Percentiles rank a stretch among this genome's conserved stretches.
Evolutionary conservation across 2,113 vertebrate species (phyloP).

Genomic region (Euleptes europaea): DNA sequence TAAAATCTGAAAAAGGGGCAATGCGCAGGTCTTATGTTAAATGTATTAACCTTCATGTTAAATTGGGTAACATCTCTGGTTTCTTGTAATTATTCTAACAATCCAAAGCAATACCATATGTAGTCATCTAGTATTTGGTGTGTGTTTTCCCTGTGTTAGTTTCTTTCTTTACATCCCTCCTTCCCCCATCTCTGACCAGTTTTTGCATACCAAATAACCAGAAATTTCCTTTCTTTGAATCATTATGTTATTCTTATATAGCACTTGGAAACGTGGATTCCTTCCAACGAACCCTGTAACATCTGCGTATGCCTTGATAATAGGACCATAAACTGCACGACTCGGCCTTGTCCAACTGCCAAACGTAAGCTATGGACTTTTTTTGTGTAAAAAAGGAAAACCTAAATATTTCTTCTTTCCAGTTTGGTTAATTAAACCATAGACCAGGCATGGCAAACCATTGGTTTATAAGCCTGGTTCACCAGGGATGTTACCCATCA

Average conservation of each 20-base stretch:
- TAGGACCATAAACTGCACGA: conserved; percentile 84
- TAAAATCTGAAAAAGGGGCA: not conserved
- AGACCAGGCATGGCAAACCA: not conserved
- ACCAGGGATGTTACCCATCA: not conserved
- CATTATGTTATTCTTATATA: conserved; percentile 37
- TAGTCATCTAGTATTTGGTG: not conserved
- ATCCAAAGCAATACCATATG: not conserved
- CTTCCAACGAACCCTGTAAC: conserved; percentile 83
- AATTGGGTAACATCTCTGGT: not conserved
- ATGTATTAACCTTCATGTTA: not conserved
- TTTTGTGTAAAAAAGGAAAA: not conserved
- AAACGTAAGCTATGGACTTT: conserved; percentile 73
- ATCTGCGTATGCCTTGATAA: conserved; percentile 89
- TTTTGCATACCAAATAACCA: not conserved
- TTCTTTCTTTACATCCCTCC: not conserved
- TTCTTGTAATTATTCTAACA: conserved; percentile 23
- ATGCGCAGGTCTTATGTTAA: conserved; percentile 7
- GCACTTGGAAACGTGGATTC: conserved; percentile 90
- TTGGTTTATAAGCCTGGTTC: too few relatives aligned
- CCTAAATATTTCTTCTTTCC: not conserved
- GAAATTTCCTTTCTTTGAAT: conserved; percentile 17
- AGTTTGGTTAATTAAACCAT: not conserved
- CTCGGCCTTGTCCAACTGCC: conserved; percentile 80
- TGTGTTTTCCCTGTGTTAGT: conserved; percentile 4
- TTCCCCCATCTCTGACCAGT: not conserved